Percentiles rank a stretch among this genome's conserved stretches.
phyloP scores from a whole-genome alignment of 2,888 invertebrate genomes.

The Gasteruption jaculator region DNA sequence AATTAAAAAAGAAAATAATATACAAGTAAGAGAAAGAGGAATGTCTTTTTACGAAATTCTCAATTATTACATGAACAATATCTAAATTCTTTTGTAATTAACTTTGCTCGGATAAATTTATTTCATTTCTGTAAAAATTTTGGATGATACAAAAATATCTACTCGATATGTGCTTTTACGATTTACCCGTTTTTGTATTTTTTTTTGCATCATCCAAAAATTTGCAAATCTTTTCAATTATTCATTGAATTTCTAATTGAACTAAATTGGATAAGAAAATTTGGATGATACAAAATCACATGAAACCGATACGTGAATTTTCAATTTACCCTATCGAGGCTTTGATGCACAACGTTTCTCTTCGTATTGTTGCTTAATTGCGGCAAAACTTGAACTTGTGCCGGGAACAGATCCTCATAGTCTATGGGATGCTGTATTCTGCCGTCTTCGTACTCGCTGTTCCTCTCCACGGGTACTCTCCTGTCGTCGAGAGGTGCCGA shows the following conservation, averaged over 20 bases:
- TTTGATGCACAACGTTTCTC: constrained; percentile 29
- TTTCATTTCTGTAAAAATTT: no score
- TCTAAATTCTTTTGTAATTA: no score
- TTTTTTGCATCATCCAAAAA: neutral
- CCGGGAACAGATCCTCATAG: constrained; percentile 34
- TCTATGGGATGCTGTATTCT: constrained; percentile 36
- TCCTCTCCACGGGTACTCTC: constrained; percentile 34
- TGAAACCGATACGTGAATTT: no score
- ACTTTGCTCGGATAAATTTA: no score
- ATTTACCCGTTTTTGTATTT: neutral
- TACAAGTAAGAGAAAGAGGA: neutral
- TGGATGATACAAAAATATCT: no score
- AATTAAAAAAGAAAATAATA: constrained; percentile 6
- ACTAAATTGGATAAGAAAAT: no score
- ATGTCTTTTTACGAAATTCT: neutral
- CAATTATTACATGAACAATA: no score
- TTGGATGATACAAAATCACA: no score
- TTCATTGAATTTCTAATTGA: no score
- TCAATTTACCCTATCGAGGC: constrained; percentile 31
- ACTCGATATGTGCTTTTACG: no score
- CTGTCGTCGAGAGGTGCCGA: constrained; percentile 38
- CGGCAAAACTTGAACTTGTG: constrained; percentile 25
- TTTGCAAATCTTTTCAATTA: neutral
- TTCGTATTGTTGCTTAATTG: no score
- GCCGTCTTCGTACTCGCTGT: constrained; percentile 37